These are phyloP conservation scores for Microtus ochrogaster DNA, from an alignment of 2,113 vertebrate genomes.

Conservation along the genomic window DNA sequence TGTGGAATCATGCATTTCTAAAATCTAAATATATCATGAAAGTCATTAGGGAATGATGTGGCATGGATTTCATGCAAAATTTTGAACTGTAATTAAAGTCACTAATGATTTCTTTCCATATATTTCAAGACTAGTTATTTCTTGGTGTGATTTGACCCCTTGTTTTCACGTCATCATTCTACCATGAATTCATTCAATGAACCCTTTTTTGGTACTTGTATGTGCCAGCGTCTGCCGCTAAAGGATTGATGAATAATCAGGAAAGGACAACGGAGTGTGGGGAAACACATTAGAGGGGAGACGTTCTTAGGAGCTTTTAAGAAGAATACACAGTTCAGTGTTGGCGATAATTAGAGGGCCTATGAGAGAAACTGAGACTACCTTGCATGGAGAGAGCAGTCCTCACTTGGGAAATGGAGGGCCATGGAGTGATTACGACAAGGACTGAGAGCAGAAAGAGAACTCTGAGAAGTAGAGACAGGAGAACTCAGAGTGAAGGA, in stretches of 20 bases:
- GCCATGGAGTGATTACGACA: background rate
- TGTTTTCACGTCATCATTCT: background rate
- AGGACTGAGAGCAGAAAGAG: background rate
- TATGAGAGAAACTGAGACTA: background rate
- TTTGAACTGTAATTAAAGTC: conserved; percentile 40
- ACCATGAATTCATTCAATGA: background rate
- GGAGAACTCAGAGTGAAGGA: background rate
- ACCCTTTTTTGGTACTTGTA: background rate
- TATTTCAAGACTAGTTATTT: background rate
- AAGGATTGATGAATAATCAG: background rate
- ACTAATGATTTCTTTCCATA: conserved; percentile 2
- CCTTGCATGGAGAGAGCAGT: background rate
- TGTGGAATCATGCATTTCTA: background rate
- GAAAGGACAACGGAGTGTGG: background rate
- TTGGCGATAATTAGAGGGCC: background rate
- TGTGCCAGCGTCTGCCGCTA: background rate
- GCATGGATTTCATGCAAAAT: conserved; percentile 25
- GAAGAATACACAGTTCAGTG: background rate
- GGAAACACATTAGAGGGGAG: background rate
- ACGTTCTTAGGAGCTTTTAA: background rate
- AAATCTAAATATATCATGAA: conserved; percentile 39
- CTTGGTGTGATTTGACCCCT: background rate
- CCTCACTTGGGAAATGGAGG: background rate
- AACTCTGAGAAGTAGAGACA: background rate
- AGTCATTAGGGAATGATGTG: background rate